Evolutionary conservation across 2,113 vertebrate genomes (phyloP).

Genomic region (Vanacampus margaritifer): DNA sequence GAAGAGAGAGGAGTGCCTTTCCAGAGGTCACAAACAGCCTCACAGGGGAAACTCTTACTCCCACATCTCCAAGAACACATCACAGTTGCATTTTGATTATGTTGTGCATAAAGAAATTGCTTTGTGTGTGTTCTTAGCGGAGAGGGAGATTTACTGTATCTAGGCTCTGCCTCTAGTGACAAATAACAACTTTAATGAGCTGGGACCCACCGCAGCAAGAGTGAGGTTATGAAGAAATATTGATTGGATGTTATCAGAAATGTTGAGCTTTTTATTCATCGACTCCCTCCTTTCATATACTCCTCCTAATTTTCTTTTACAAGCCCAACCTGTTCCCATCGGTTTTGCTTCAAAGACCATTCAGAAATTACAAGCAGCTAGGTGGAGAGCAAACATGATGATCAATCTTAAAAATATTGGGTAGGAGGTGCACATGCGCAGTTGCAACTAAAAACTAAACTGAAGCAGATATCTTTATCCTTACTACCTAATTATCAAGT

Average conservation of each 20-base stretch:
- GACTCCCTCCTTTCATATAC: background rate
- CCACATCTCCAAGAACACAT: background rate
- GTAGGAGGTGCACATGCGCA: background rate
- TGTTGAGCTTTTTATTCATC: slow-evolving; percentile 12
- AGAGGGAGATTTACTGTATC: slow-evolving; percentile 6
- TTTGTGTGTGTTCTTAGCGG: slow-evolving; percentile 10
- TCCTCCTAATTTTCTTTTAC: slow-evolving; percentile 3
- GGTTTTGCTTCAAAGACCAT: slow-evolving; percentile 4
- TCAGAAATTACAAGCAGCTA: slow-evolving; percentile 10
- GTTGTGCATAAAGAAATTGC: background rate
- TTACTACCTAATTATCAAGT: too few species aligned
- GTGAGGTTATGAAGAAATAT: slow-evolving; percentile 28
- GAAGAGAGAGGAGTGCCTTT: slow-evolving; percentile 8
- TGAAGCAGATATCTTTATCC: too few species aligned
- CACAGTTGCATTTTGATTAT: slow-evolving; percentile 9
- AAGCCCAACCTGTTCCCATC: slow-evolving; percentile 5
- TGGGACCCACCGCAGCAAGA: slow-evolving; percentile 11
- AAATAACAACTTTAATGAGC: slow-evolving; percentile 26
- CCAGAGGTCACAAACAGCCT: slow-evolving; percentile 17
- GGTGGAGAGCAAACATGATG: background rate
- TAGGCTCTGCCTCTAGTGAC: slow-evolving; percentile 7
- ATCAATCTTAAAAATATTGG: slow-evolving; percentile 1
- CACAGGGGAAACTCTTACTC: background rate
- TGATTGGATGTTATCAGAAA: slow-evolving; percentile 18
- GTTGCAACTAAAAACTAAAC: background rate